Conservation (phyloP, 2,888 invertebrate genomes). For the Allacma fusca region DNA sequence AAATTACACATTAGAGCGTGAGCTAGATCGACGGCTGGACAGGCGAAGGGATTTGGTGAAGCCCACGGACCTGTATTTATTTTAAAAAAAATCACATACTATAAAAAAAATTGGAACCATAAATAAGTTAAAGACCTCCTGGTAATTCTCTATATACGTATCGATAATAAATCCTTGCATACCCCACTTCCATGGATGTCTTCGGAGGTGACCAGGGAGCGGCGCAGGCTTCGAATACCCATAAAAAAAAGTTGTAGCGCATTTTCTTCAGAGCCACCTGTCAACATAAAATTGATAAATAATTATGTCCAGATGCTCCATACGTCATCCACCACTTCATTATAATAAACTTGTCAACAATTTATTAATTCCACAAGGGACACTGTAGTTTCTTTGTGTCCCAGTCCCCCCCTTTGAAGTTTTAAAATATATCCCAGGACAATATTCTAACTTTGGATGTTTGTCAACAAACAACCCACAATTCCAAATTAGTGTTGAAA, state of each 20-base stretch:
- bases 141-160: too few species aligned
- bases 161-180: neutral
- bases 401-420: too few species aligned
- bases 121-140: neutral
- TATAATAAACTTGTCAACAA: too few species aligned
- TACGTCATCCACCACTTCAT: too few species aligned
- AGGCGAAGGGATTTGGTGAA: slow-evolving; percentile 59
- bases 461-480: too few species aligned
- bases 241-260: slow-evolving; percentile 55
- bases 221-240: slow-evolving; percentile 54
- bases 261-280: slow-evolving; percentile 60
- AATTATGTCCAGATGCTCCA: neutral
- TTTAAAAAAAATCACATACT: slow-evolving; percentile 7
- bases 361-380: too few species aligned
- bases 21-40: slow-evolving; percentile 59
- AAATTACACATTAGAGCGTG: slow-evolving; percentile 38
- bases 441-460: too few species aligned
- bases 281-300: slow-evolving; percentile 33
- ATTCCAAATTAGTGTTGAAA: too few species aligned
- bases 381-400: too few species aligned
- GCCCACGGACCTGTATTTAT: slow-evolving; percentile 26
- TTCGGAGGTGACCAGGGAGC: slow-evolving; percentile 47
- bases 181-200: slow-evolving; percentile 43
- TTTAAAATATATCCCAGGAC: too few species aligned
- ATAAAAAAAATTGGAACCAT: neutral